Base-by-base conservation (phyloP, 2,888 invertebrate species). In the Leptarthrus brevirostris region DNA sequence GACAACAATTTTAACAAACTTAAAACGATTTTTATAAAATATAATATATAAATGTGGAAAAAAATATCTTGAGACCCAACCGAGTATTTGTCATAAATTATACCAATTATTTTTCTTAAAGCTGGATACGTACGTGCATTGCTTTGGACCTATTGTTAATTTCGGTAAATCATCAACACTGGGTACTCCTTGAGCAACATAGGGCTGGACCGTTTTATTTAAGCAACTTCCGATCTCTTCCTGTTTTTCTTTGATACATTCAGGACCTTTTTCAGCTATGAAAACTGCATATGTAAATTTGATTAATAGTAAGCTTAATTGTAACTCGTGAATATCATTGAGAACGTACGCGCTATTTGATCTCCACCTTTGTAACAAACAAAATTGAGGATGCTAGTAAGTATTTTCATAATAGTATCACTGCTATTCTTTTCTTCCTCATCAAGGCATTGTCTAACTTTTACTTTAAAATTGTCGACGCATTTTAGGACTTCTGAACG, bases 331-430 rank as follows among this genome's bases (percentile, higher is more conserved):
- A n/a, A n/a, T n/a, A n/a, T n/a, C n/a, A n/a, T n/a, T n/a, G n/a
- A n/a, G n/a, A 22, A 88, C 91, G 87, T 83, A 92, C 92, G 85
- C 0, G 94, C 93, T 79, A 94, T 91, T 78, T 93, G 89, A 81
- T 94, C 93, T 6, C 94, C 94, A 78, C 93, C 92, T 79, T 93
- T 93, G 80, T 87, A 90, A 81, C 94, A 94, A 22, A 92, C 86
- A 81, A 94, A 94, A 77, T 90, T 89, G 0, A 91, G 85, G 0
- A 94, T 84, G 76, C 91, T 91, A 40, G 90, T 88, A 0, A 92
- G 87, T 40, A 93, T 89, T 77, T 92, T 91, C 80, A 89, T 85
- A 0, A 91, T 82, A 0, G 89, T 88, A 75, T 88, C 87, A 58
- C 90, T 87, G 72, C 88, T 89, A 1, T 87, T 86, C 61, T 86